phyloP scores from a whole-genome alignment of 1,140 invertebrate species.

The Lamellibrachia luymesi region DNA sequence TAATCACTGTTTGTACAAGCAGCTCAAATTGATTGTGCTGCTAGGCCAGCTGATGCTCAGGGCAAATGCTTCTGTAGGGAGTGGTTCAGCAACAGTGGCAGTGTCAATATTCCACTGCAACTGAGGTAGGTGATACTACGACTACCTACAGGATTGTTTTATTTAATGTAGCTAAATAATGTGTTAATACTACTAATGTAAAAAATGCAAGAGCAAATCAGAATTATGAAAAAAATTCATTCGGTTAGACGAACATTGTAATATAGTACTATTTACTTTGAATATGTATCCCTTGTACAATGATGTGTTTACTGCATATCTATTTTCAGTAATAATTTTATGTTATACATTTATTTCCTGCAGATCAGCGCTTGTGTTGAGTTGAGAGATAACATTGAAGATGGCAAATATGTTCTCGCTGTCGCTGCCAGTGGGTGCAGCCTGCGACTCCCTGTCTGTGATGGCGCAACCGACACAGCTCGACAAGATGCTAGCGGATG shows the following conservation, averaged over 20 bases:
- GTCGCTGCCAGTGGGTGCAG: background rate
- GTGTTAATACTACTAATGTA: too few relatives aligned
- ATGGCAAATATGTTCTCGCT: background rate
- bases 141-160: background rate
- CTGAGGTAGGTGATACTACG: background rate
- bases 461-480: constrained; percentile 42
- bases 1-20: background rate
- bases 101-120: background rate
- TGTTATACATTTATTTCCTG: background rate
- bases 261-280: background rate
- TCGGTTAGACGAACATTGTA: background rate
- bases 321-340: background rate
- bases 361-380: background rate
- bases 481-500: constrained; percentile 53
- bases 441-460: background rate
- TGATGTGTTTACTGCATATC: background rate
- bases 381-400: background rate
- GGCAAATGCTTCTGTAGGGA: background rate
- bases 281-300: background rate
- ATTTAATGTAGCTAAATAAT: too few relatives aligned
- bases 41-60: background rate
- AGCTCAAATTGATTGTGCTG: background rate
- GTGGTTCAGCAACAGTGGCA: background rate
- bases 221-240: background rate
- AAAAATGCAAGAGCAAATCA: too few relatives aligned